These are phyloP conservation scores for Nyctalus aviator DNA, from an alignment of 2,797 vertebrate genomes.

Conservation along the genomic window DNA sequence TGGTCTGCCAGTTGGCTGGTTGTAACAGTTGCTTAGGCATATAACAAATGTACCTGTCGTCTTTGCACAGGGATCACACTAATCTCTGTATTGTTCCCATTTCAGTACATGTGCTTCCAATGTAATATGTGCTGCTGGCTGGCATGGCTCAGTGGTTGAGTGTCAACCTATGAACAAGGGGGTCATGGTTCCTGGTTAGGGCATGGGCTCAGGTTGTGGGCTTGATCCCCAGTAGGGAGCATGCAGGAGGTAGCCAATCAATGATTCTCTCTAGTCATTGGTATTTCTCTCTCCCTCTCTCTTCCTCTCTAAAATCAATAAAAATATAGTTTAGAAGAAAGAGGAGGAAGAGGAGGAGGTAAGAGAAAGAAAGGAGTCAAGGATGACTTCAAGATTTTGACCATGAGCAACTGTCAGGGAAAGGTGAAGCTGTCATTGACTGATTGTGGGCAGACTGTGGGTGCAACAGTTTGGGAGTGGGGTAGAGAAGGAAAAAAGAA, in stretches of 20 bases:
- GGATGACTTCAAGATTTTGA: not conserved
- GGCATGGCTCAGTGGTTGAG: too few species aligned
- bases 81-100: not conserved
- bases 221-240: too few species aligned
- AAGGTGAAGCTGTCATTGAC: not conserved
- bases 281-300: too few species aligned
- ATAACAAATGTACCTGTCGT: not conserved
- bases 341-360: not conserved
- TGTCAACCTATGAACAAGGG: too few species aligned
- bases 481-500: not conserved
- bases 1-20: too few species aligned
- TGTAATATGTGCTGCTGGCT: not conserved
- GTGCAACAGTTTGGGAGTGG: not conserved
- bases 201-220: too few species aligned
- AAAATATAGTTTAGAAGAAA: too few species aligned
- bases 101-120: not conserved
- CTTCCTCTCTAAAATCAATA: too few species aligned
- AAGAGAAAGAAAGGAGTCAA: not conserved
- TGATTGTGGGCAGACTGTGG: not conserved
- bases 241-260: too few species aligned
- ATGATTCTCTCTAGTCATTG: too few species aligned
- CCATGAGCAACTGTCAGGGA: not conserved
- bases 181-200: too few species aligned
- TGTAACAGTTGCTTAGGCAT: too few species aligned
- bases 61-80: not conserved